phyloP scores from a whole-genome alignment of 2,888 invertebrate genomes.

The Molorchus minor region DNA sequence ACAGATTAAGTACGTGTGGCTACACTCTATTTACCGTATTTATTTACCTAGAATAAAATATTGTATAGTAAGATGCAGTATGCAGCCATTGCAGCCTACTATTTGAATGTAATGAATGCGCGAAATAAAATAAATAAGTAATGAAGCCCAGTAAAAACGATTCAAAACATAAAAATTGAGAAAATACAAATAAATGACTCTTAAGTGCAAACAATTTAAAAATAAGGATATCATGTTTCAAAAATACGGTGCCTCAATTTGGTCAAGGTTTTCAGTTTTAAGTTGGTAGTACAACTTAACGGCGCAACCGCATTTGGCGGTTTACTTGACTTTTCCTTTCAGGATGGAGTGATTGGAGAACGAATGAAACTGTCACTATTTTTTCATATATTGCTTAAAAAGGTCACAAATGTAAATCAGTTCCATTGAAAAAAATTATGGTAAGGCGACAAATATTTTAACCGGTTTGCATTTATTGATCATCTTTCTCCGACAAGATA shows the following conservation, averaged over 20 bases:
- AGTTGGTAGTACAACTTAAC: slow-evolving; percentile 19
- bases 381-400: slow-evolving; percentile 34
- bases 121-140: no score
- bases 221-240: slow-evolving; percentile 19
- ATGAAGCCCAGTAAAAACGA: no score
- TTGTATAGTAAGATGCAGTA: no score
- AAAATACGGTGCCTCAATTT: slow-evolving; percentile 5
- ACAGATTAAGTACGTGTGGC: no score
- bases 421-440: slow-evolving; percentile 7
- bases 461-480: neutral
- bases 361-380: slow-evolving; percentile 31
- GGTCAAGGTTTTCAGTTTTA: neutral
- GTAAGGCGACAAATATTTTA: slow-evolving; percentile 9
- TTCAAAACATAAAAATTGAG: no score
- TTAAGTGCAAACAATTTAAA: no score
- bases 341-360: slow-evolving; percentile 17
- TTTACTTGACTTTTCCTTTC: slow-evolving; percentile 32
- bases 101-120: no score
- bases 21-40: no score
- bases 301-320: slow-evolving; percentile 39
- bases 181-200: no score
- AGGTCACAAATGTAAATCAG: slow-evolving; percentile 18
- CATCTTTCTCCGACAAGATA: neutral
- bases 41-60: no score
- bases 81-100: no score